Evolutionary conservation across 1,140 invertebrate genomes (phyloP).

Genomic region (Drosophila lini): DNA sequence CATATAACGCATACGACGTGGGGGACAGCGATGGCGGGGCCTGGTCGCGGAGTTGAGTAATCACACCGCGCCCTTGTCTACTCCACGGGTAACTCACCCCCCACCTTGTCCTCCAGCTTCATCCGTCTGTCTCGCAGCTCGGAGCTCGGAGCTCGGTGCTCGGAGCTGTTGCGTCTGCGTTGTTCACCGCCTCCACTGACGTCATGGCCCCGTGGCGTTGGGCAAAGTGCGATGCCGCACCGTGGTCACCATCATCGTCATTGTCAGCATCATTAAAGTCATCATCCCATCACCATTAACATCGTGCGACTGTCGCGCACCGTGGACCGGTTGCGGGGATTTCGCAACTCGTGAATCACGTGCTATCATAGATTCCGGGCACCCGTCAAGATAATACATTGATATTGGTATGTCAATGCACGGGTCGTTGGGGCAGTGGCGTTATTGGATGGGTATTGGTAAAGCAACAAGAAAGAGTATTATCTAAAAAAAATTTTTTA

Average conservation of each 20-base stretch:
- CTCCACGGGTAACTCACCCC: constrained; percentile 11
- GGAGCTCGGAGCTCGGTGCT: neutral
- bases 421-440: constrained; percentile 1
- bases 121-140: constrained; percentile 8
- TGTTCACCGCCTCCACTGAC: constrained; percentile 38
- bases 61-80: constrained; percentile 32
- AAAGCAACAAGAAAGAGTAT: neutral
- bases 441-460: neutral
- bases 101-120: neutral
- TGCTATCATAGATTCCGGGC: constrained; percentile 35
- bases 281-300: constrained; percentile 22
- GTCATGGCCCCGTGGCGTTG: constrained; percentile 45
- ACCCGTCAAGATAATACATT: constrained; percentile 1
- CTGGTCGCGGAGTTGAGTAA: constrained; percentile 40
- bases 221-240: constrained; percentile 50
- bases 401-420: constrained; percentile 18
- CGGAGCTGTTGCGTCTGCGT: constrained; percentile 63
- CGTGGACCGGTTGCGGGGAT: constrained; percentile 22
- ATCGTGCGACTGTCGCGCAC: constrained; percentile 18
- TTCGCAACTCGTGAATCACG: constrained; percentile 43
- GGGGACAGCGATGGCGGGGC: constrained; percentile 7
- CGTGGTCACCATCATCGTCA: constrained; percentile 19
- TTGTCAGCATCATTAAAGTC: constrained; percentile 16
- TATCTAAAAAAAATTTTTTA: neutral
- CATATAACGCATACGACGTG: constrained; percentile 38